A percentile compares a stretch with the other conserved stretches of the same genome.
Evolutionary conservation across 2,797 vertebrate species (phyloP).

Genomic region (Stomatorhinus walkeri): DNA sequence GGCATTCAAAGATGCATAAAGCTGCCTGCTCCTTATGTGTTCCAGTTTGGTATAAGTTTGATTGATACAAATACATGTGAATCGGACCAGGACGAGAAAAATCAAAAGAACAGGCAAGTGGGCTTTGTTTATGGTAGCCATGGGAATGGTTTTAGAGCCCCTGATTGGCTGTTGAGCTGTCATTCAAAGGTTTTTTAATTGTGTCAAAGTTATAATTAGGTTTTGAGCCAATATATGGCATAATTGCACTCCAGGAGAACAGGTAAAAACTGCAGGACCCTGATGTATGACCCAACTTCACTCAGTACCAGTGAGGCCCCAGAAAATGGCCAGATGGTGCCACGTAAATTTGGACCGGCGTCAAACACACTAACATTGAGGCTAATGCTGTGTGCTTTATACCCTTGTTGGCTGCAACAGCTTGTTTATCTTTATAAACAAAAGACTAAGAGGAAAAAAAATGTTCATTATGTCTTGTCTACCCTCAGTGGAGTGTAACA

Average conservation of each 20-base stretch:
- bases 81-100: not conserved
- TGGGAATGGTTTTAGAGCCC: not conserved
- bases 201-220: not conserved
- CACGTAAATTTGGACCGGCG: not conserved
- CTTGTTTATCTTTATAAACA: constrained; percentile 5
- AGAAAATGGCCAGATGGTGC: not conserved
- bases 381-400: not conserved
- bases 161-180: not conserved
- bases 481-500: not conserved
- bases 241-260: not conserved
- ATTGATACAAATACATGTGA: not conserved
- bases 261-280: not conserved
- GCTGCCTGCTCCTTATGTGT: not conserved
- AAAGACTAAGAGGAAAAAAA: not conserved
- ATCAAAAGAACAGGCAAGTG: not conserved
- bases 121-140: not conserved
- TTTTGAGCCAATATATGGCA: not conserved
- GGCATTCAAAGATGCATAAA: not conserved
- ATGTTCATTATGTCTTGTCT: not conserved
- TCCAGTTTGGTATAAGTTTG: not conserved
- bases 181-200: not conserved
- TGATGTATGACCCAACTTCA: not conserved
- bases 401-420: not conserved
- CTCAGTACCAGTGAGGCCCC: not conserved
- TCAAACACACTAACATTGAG: not conserved